Evolutionary conservation across 2,888 invertebrate species (phyloP).

Genomic region (Saturnia japonica): DNA sequence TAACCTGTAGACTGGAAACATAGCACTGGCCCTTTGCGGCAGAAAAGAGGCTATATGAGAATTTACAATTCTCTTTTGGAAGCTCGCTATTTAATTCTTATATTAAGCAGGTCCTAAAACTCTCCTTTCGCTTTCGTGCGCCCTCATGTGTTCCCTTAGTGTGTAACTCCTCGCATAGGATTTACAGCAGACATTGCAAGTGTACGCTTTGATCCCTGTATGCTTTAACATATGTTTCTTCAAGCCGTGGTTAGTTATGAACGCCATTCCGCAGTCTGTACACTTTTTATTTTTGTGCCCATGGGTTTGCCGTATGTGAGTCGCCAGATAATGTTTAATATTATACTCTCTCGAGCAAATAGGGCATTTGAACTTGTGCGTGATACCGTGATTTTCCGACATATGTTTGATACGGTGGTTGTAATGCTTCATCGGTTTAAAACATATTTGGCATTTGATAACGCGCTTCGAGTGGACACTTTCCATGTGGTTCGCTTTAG

Average conservation of each 20-base stretch:
- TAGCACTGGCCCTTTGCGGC: too few relatives aligned
- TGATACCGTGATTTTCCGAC: constrained; percentile 67
- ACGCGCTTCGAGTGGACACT: constrained; percentile 62
- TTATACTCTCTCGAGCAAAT: constrained; percentile 63
- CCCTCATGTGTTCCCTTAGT: constrained; percentile 53
- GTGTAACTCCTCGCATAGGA: constrained; percentile 55
- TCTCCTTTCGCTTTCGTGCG: constrained; percentile 35
- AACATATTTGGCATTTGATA: constrained; percentile 68
- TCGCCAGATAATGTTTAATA: constrained; percentile 70
- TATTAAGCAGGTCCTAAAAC: background rate
- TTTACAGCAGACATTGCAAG: constrained; percentile 63
- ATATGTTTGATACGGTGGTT: constrained; percentile 71
- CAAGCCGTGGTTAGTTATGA: constrained; percentile 71
- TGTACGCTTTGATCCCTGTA: constrained; percentile 61
- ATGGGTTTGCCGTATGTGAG: constrained; percentile 70
- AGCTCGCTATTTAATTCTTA: too few relatives aligned
- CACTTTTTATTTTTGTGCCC: constrained; percentile 75
- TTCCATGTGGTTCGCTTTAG: constrained; percentile 66
- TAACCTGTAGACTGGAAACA: too few relatives aligned
- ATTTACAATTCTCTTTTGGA: too few relatives aligned
- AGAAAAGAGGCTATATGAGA: too few relatives aligned
- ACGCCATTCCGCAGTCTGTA: constrained; percentile 71
- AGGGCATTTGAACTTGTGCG: constrained; percentile 64
- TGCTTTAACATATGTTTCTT: constrained; percentile 75
- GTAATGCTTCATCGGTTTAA: constrained; percentile 70